phyloP scores from a whole-genome alignment of 1,140 invertebrate species.

The Parapsyche elsis region DNA sequence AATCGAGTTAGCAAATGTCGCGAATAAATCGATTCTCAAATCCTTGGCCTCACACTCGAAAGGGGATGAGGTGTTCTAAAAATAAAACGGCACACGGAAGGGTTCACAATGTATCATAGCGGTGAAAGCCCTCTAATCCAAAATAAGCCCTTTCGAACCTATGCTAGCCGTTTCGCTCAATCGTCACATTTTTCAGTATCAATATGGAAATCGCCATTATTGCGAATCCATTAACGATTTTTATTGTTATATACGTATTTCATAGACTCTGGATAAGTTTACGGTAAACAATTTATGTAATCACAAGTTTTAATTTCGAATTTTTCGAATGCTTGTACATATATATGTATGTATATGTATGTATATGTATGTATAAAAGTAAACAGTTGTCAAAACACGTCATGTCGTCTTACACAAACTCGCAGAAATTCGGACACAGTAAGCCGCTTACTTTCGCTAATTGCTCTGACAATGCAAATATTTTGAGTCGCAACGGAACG shows the following conservation, averaged over 20 bases:
- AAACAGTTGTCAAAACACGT: background rate
- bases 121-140: background rate
- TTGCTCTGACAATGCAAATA: constrained; percentile 9
- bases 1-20: background rate
- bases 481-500: background rate
- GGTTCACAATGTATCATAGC: background rate
- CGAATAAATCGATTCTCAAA: background rate
- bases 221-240: background rate
- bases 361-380: no score
- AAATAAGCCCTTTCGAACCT: background rate
- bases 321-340: no score
- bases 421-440: background rate
- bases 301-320: no score
- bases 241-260: no score
- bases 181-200: background rate
- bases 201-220: background rate
- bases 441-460: constrained; percentile 18
- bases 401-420: background rate
- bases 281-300: no score
- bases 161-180: background rate
- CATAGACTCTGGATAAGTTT: no score
- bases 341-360: no score
- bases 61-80: background rate
- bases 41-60: background rate
- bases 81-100: background rate